Conservation (phyloP, 2,113 vertebrate species). For the Motacilla alba region DNA sequence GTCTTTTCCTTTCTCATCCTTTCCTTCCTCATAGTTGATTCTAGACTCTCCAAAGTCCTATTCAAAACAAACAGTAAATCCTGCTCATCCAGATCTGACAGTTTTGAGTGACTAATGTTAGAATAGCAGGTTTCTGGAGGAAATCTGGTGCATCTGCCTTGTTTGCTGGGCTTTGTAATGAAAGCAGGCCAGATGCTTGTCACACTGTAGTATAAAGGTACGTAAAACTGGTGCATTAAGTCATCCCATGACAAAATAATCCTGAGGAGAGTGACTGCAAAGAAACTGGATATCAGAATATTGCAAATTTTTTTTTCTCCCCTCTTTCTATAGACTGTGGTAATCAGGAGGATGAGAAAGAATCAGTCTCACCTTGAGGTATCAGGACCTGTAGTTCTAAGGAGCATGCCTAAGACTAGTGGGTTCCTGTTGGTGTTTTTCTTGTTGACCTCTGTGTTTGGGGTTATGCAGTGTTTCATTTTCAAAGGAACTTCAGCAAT, state of each 20-base stretch:
- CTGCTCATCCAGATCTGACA: neutral
- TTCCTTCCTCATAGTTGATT: neutral
- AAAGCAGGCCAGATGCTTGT: neutral
- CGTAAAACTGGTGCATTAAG: neutral
- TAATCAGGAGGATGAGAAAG: neutral
- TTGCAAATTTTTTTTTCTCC: neutral
- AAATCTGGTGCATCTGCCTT: neutral
- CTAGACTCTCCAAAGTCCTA: neutral
- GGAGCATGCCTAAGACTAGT: neutral
- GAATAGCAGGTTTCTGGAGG: neutral
- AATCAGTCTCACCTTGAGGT: neutral
- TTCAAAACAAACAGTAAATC: neutral
- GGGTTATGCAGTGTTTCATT: neutral
- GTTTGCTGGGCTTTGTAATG: neutral
- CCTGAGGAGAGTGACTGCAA: neutral
- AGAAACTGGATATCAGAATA: neutral
- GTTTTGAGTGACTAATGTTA: neutral
- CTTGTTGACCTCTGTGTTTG: neutral
- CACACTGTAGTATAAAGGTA: neutral
- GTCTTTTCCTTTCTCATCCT: neutral
- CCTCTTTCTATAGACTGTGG: neutral
- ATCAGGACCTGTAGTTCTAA: neutral
- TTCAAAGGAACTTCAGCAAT: neutral
- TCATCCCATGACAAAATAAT: neutral
- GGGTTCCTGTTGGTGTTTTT: neutral